Conservation (phyloP, 2,888 invertebrate species). For the Cataglyphis livida region DNA sequence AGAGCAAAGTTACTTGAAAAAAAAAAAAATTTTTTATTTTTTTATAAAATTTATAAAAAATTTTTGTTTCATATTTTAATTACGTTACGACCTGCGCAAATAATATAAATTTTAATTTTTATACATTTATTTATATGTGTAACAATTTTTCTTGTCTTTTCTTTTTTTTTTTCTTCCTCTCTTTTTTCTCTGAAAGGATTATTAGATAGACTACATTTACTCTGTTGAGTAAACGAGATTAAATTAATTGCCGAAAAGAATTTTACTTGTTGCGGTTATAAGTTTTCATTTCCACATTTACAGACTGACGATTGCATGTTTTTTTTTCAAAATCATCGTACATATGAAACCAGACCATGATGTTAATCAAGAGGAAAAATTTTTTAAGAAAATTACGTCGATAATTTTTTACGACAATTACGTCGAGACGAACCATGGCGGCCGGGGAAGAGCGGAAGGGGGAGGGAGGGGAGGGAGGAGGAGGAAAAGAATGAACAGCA, state of each 20-base stretch:
- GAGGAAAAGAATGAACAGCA: neutral
- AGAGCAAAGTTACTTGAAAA: neutral
- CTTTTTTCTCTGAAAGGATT: neutral
- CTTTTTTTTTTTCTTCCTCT: neutral
- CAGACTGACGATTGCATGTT: slow-evolving; percentile 14
- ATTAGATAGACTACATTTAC: neutral
- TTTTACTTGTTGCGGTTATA: neutral
- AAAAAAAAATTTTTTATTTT: neutral
- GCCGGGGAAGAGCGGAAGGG: neutral
- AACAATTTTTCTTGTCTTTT: neutral
- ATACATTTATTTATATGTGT: neutral
- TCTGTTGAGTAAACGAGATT: neutral
- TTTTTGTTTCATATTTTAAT: neutral
- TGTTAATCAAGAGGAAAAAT: slow-evolving; percentile 77
- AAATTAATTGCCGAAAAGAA: slow-evolving; percentile 8
- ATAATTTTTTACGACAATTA: slow-evolving; percentile 75
- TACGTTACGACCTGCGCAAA: neutral
- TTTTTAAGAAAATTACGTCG: slow-evolving; percentile 74
- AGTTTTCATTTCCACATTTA: slow-evolving; percentile 5
- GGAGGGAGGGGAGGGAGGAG: no score
- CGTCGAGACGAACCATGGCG: slow-evolving; percentile 42
- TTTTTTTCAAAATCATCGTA: slow-evolving; percentile 13
- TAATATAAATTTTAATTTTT: neutral
- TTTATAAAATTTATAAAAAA: neutral
- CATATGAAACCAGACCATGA: slow-evolving; percentile 36